phyloP scores from a whole-genome alignment of 2,888 invertebrate species.

The Erebia epiphron region DNA sequence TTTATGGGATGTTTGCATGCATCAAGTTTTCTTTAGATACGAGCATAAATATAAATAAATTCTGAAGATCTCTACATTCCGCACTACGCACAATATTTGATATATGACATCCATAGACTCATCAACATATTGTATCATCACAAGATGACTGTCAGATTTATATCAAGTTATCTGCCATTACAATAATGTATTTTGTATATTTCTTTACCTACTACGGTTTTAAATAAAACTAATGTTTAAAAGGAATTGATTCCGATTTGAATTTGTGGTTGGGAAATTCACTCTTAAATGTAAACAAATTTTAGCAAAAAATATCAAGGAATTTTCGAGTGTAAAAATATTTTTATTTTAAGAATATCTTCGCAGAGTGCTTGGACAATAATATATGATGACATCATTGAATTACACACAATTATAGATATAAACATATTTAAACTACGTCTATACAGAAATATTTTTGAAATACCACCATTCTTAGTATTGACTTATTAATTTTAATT shows the following conservation, averaged over 20 bases:
- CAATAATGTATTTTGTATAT: conserved; percentile 1
- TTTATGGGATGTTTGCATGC: too few relatives aligned
- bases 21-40: too few relatives aligned
- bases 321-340: conserved; percentile 31
- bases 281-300: conserved; percentile 40
- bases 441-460: conserved; percentile 7
- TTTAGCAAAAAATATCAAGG: background rate
- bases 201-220: background rate
- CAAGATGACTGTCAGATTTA: background rate
- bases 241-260: conserved; percentile 27
- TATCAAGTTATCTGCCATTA: conserved; percentile 10
- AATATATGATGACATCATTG: background rate
- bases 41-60: too few relatives aligned
- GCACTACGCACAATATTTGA: too few relatives aligned
- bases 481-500: background rate
- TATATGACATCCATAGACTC: background rate
- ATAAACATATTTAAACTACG: background rate
- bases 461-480: conserved; percentile 5
- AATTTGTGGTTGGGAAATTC: conserved; percentile 22
- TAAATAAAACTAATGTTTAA: conserved; percentile 11
- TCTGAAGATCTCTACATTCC: too few relatives aligned
- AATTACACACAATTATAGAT: background rate
- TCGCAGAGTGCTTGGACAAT: conserved; percentile 46
- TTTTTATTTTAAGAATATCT: conserved; percentile 37
- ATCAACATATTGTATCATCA: too few relatives aligned